A percentile compares a stretch with the other conserved stretches of the same genome.
These are phyloP conservation scores for Cephus nigrinus DNA, from an alignment of 2,888 invertebrate species.

Conservation along the genomic window DNA sequence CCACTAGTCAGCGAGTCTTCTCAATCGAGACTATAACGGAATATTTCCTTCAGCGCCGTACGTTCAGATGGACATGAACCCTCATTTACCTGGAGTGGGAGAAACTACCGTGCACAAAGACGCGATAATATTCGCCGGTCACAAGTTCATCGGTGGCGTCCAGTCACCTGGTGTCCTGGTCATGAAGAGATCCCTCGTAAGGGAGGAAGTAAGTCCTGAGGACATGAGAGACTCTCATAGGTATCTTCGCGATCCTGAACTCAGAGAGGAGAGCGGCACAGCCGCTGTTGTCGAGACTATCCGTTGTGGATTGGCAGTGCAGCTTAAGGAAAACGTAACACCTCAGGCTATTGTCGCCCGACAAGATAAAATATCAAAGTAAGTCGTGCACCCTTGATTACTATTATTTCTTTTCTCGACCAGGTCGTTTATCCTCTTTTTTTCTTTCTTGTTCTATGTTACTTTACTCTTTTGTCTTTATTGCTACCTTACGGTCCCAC, in stretches of 20 bases:
- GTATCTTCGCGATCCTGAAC: constrained; percentile 70
- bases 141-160: constrained; percentile 91
- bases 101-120: constrained; percentile 84
- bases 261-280: constrained; percentile 80
- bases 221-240: constrained; percentile 62
- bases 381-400: constrained; percentile 46
- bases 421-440: neutral
- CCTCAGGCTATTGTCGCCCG: constrained; percentile 77
- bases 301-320: constrained; percentile 86
- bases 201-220: constrained; percentile 58
- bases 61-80: constrained; percentile 86
- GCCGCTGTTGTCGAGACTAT: constrained; percentile 85
- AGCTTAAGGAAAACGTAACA: constrained; percentile 85
- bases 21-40: neutral
- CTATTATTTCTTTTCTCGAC: neutral
- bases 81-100: constrained; percentile 76
- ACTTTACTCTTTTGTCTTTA: too few relatives aligned
- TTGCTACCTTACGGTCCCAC: neutral
- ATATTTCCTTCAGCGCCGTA: constrained; percentile 72
- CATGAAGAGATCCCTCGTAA: constrained; percentile 69
- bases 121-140: constrained; percentile 88
- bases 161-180: constrained; percentile 81
- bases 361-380: constrained; percentile 82
- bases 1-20: neutral
- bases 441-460: neutral